Evolutionary conservation across 2,113 vertebrate genomes (phyloP), one percentile per base, ranked within the genome.

Genomic region (Pimephales promelas): DNA sequence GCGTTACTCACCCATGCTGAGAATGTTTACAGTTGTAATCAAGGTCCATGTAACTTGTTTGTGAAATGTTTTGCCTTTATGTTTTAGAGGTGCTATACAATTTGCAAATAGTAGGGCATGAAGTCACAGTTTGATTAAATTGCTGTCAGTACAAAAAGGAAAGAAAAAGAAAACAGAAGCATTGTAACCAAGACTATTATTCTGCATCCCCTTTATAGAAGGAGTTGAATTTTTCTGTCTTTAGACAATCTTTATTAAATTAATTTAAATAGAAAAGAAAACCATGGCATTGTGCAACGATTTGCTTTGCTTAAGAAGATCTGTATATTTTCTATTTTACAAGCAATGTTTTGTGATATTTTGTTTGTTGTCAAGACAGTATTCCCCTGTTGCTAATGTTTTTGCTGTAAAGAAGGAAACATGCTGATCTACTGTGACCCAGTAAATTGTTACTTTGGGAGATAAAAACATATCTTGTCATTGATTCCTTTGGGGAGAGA

Each of bases 1-100:
- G 85, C 88, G 87, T 86, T 90, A 86, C 89, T 91, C 89, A 90
- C 92, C 90, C 92, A 93, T 90, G 92, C 92, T 93, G 92, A 81
- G 90, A 89, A 91, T 91, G 92, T 93, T 92, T 93, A 89, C 90
- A 87, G 90, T 90, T 84, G 92, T 92, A 92, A 92, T 92, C 91
- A 92, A 91, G 91, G 91, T 92, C 92, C 92, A 91, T 93, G 90
- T 88, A 92, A 92, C 90, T 91, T 91, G 90, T 91, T 91, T 91
- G 89, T 89, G 86, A 91, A 90, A 91, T 90, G 90, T 93, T 93
- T 90, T 92, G 89, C 91, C 88, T 92, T 93, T 91, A 92, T 85
- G 88, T 90, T 90, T 87, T 88, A 88, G 87, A 93, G 90, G 91
- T 91, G 92, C 90, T 89, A 91, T 90, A 90, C 86, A 90, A 90